Evolutionary conservation across 2,888 invertebrate species (phyloP).

Genomic region (Dione vanillae): DNA sequence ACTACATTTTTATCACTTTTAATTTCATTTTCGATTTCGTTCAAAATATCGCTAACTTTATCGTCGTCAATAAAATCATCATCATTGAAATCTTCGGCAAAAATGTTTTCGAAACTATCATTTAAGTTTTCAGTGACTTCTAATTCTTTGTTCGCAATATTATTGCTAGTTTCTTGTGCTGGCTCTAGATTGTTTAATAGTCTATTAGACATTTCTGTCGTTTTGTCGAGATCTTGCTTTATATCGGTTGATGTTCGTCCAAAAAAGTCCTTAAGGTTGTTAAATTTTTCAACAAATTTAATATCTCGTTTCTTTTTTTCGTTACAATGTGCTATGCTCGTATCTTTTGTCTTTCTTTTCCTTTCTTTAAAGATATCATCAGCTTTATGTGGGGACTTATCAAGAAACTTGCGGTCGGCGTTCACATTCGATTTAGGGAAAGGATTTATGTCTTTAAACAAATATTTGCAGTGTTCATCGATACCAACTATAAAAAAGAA

Average conservation of each 20-base stretch:
- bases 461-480: slow-evolving; percentile 71
- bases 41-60: slow-evolving; percentile 69
- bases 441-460: slow-evolving; percentile 60
- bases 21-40: slow-evolving; percentile 57
- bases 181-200: slow-evolving; percentile 49
- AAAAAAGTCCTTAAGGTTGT: slow-evolving; percentile 64
- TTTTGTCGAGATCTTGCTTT: slow-evolving; percentile 52
- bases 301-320: slow-evolving; percentile 72
- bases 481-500: slow-evolving; percentile 78
- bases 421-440: not conserved
- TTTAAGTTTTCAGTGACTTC: not conserved
- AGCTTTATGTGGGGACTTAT: not conserved
- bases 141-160: slow-evolving; percentile 25
- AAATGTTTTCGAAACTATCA: slow-evolving; percentile 45
- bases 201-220: slow-evolving; percentile 50
- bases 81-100: slow-evolving; percentile 32
- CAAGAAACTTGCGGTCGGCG: not conserved
- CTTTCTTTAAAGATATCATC: slow-evolving; percentile 40
- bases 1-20: slow-evolving; percentile 26
- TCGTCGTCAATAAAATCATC: slow-evolving; percentile 58
- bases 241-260: slow-evolving; percentile 57
- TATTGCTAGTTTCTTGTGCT: slow-evolving; percentile 15
- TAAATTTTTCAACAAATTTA: slow-evolving; percentile 63
- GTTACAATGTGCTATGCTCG: slow-evolving; percentile 57
- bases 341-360: slow-evolving; percentile 60